phyloP scores from a whole-genome alignment of 2,797 vertebrate species.

The Danio albolineatus region DNA sequence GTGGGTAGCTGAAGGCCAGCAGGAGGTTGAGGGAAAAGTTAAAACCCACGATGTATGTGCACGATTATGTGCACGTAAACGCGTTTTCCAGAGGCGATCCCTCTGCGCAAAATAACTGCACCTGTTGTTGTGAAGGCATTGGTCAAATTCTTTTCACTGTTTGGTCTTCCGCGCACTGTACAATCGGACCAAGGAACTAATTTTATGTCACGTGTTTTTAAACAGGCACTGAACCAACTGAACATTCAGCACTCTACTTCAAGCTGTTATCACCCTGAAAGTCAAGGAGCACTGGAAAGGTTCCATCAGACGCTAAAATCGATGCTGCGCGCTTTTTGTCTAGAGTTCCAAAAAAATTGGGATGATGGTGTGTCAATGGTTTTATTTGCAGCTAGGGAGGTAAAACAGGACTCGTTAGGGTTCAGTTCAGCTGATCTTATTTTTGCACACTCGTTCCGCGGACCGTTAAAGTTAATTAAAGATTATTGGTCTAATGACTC shows the following conservation, averaged over 20 bases:
- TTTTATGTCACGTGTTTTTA: too few species aligned
- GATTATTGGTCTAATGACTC: not conserved
- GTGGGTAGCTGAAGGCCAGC: too few species aligned
- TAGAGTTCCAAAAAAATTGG: not conserved
- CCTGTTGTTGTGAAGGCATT: too few species aligned
- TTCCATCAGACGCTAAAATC: constrained; percentile 18
- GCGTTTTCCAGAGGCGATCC: too few species aligned
- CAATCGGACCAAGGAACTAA: too few species aligned
- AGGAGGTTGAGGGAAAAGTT: too few species aligned
- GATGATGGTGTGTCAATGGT: not conserved
- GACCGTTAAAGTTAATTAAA: not conserved
- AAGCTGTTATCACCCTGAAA: not conserved
- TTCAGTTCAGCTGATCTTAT: constrained; percentile 20
- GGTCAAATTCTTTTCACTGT: too few species aligned
- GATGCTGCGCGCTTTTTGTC: not conserved
- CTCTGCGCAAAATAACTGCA: too few species aligned
- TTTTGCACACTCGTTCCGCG: not conserved
- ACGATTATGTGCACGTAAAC: too few species aligned
- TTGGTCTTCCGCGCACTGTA: too few species aligned
- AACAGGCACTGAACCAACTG: not conserved
- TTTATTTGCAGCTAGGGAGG: constrained; percentile 1
- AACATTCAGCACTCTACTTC: constrained; percentile 9
- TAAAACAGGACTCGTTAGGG: not conserved
- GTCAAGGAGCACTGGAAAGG: not conserved
- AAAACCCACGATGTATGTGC: too few species aligned